Evolutionary conservation across 1,140 invertebrate species (phyloP).

Genomic region (Drosophila pseudoananassae): DNA sequence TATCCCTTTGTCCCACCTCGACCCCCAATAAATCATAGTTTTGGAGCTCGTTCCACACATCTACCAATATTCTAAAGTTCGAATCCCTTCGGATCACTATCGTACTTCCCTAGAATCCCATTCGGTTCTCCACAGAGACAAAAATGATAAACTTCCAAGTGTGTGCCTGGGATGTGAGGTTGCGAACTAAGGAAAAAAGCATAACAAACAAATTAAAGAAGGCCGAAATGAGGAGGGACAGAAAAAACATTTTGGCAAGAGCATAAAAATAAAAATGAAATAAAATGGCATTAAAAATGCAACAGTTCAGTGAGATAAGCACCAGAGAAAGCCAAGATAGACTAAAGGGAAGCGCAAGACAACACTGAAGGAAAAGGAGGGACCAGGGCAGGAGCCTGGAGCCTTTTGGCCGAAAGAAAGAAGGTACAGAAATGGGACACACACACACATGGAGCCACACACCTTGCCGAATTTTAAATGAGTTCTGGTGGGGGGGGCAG

Average conservation of each 20-base stretch:
- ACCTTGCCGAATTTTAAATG: slow-evolving; percentile 71
- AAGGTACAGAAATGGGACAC: slow-evolving; percentile 26
- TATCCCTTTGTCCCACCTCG: no score
- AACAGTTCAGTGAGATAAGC: slow-evolving; percentile 67
- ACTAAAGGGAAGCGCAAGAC: slow-evolving; percentile 3
- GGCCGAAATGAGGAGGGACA: slow-evolving; percentile 13
- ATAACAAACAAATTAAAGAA: slow-evolving; percentile 21
- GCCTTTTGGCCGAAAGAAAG: slow-evolving; percentile 16
- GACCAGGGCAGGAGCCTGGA: slow-evolving; percentile 14
- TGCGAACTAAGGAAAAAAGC: slow-evolving; percentile 14
- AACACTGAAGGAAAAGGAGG: slow-evolving; percentile 5
- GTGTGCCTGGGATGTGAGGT: slow-evolving; percentile 9
- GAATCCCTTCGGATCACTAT: slow-evolving; percentile 11
- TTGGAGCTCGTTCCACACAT: not conserved
- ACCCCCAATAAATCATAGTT: not conserved
- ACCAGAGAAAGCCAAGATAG: slow-evolving; percentile 47
- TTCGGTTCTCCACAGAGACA: slow-evolving; percentile 22
- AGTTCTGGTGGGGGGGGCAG: slow-evolving; percentile 16
- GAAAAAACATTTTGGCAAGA: slow-evolving; percentile 53
- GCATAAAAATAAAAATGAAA: slow-evolving; percentile 73
- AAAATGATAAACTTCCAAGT: slow-evolving; percentile 65
- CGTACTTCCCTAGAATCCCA: slow-evolving; percentile 1
- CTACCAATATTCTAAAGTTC: not conserved
- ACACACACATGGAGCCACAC: slow-evolving; percentile 34
- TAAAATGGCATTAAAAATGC: slow-evolving; percentile 77